phyloP scores from a whole-genome alignment of 2,797 vertebrate species.

The Sebastes cheni region DNA sequence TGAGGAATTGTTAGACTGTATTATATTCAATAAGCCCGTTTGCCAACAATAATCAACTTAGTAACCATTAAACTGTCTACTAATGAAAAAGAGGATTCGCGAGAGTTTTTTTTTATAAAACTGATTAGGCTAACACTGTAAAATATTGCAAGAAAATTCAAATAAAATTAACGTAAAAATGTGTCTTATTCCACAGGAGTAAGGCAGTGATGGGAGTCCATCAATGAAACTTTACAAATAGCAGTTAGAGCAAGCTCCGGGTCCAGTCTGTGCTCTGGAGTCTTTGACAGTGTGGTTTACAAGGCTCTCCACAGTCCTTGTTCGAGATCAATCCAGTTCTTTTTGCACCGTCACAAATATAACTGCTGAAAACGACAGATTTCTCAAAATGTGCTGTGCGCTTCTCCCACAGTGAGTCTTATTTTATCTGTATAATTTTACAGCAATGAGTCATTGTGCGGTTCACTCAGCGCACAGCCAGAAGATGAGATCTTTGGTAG shows the following conservation, averaged over 20 bases:
- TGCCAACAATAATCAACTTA: not conserved
- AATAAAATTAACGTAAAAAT: slow-evolving; percentile 36
- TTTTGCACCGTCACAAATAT: slow-evolving; percentile 49
- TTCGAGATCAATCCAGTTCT: slow-evolving; percentile 37
- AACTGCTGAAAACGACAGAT: slow-evolving; percentile 30
- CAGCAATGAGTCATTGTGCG: slow-evolving; percentile 53
- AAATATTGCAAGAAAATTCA: slow-evolving; percentile 15
- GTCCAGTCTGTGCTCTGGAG: not conserved
- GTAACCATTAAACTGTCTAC: slow-evolving; percentile 23
- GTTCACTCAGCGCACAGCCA: slow-evolving; percentile 41
- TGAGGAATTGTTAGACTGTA: not conserved
- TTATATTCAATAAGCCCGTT: slow-evolving; percentile 1
- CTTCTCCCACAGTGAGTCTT: slow-evolving; percentile 37
- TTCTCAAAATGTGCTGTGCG: slow-evolving; percentile 22
- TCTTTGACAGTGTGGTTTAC: slow-evolving; percentile 2
- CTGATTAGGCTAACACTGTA: not conserved
- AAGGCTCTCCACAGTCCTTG: slow-evolving; percentile 4
- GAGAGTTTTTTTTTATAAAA: not conserved
- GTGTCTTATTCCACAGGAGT: slow-evolving; percentile 73
- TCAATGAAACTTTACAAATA: slow-evolving; percentile 30
- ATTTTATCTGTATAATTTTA: slow-evolving; percentile 44
- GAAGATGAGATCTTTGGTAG: slow-evolving; percentile 59
- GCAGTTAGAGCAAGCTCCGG: not conserved
- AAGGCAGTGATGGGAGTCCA: slow-evolving; percentile 32
- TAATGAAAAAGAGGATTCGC: not conserved